A percentile compares a stretch with the other conserved stretches of the same genome.
phyloP scores from a whole-genome alignment of 2,888 invertebrate genomes.

The Trachelus tabidus region DNA sequence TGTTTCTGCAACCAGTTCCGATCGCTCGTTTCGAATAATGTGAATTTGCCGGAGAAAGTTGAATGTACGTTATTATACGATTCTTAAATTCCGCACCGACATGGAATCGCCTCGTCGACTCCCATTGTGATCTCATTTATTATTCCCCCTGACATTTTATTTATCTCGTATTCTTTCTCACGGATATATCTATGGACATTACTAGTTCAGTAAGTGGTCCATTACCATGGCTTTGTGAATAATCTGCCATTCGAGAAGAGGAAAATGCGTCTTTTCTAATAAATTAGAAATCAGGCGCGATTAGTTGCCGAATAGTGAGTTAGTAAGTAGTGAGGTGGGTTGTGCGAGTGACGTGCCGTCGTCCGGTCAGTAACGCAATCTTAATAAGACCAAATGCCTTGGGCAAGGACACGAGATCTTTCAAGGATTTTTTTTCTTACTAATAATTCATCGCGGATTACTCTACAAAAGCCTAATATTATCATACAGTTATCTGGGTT shows the following conservation, averaged over 20 bases:
- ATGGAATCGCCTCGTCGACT: not conserved
- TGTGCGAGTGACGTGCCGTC: not conserved
- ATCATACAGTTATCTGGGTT: not conserved
- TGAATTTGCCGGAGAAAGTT: not conserved
- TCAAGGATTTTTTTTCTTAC: not conserved
- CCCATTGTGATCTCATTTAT: not conserved
- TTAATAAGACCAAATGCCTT: not conserved
- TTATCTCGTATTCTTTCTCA: too few species aligned
- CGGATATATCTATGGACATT: not conserved
- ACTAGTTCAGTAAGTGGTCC: not conserved
- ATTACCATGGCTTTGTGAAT: not conserved
- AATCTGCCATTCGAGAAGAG: not conserved
- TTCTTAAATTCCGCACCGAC: not conserved
- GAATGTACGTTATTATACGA: not conserved
- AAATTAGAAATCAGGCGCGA: not conserved
- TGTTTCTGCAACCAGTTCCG: not conserved
- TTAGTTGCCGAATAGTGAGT: not conserved
- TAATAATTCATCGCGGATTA: not conserved
- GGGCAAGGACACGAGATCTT: not conserved
- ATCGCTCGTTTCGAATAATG: not conserved
- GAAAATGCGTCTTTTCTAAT: not conserved
- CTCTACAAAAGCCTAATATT: not conserved
- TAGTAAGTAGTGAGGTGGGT: not conserved
- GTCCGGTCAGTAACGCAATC: not conserved
- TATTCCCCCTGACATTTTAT: not conserved